These are phyloP conservation scores for Arrhopalites spinosus DNA, from an alignment of 2,888 invertebrate species.

Conservation along the genomic window DNA sequence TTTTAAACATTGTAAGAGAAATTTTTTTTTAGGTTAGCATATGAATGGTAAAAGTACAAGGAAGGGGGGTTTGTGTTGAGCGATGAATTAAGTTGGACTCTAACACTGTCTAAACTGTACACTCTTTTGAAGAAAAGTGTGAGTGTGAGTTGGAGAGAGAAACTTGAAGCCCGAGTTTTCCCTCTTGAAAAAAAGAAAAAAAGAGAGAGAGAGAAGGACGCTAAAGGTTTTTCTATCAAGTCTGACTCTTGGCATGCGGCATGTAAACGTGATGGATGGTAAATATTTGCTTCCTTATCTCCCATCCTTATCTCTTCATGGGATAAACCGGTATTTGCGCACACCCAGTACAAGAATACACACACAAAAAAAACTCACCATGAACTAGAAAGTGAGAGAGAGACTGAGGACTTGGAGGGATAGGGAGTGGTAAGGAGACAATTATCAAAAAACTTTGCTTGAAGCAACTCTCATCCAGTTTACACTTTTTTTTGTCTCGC, in stretches of 20 bases:
- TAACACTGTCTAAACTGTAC: too few relatives aligned
- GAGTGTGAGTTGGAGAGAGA: background rate
- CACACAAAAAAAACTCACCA: background rate
- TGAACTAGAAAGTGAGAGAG: background rate
- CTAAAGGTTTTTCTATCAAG: constrained; percentile 12
- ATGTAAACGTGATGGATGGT: constrained; percentile 42
- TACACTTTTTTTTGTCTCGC: background rate
- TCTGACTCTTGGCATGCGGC: constrained; percentile 13
- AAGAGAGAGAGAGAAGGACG: constrained; percentile 8
- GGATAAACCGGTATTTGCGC: constrained; percentile 19
- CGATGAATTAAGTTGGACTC: too few relatives aligned
- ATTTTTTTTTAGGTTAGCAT: too few relatives aligned
- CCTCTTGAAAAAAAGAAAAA: background rate
- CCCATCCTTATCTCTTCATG: constrained; percentile 42
- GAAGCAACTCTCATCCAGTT: constrained; percentile 16
- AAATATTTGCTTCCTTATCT: constrained; percentile 55
- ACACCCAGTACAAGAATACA: background rate
- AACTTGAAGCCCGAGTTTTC: background rate
- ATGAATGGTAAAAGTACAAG: too few relatives aligned
- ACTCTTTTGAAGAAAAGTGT: background rate
- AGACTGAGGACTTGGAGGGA: background rate
- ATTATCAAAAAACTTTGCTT: constrained; percentile 21
- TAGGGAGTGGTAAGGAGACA: background rate
- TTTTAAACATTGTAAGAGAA: too few relatives aligned
- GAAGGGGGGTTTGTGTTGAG: too few relatives aligned